Conservation (phyloP, 1,140 invertebrate genomes). For the Helicoverpa zea region DNA sequence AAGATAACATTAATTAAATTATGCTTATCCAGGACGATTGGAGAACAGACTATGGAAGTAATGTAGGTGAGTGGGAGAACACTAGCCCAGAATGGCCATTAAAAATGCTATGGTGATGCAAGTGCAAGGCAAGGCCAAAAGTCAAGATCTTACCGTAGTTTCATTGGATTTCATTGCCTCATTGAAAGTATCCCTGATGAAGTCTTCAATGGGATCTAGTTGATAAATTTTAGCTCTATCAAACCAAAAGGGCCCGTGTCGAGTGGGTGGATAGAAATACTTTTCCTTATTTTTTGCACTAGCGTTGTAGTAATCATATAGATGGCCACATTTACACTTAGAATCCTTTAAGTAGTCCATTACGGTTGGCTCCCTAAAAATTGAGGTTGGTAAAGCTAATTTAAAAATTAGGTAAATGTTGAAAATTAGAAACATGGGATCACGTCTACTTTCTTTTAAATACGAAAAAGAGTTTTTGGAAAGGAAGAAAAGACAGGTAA, state of each 20-base stretch:
- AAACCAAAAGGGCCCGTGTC: constrained; percentile 65
- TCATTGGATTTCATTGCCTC: constrained; percentile 67
- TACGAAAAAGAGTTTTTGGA: neutral
- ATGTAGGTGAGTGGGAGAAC: too few species aligned
- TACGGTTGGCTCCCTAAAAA: constrained; percentile 66
- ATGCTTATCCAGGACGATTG: too few species aligned
- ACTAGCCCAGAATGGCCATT: too few species aligned
- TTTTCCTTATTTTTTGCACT: constrained; percentile 67
- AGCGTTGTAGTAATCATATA: constrained; percentile 73
- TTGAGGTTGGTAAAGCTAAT: neutral
- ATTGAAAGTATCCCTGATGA: constrained; percentile 71
- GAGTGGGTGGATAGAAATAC: constrained; percentile 71
- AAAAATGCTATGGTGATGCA: too few species aligned
- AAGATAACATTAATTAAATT: too few species aligned
- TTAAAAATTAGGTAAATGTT: too few species aligned
- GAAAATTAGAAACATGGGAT: too few species aligned
- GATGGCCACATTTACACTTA: constrained; percentile 77
- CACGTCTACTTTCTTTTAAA: neutral
- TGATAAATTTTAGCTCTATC: constrained; percentile 77
- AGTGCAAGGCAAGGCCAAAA: too few species aligned
- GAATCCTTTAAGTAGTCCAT: constrained; percentile 72
- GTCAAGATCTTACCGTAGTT: constrained; percentile 60
- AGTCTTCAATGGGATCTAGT: constrained; percentile 74
- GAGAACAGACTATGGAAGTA: too few species aligned
- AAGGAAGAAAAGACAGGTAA: neutral